A percentile compares a stretch with the other conserved stretches of the same genome.
Evolutionary conservation across 2,797 vertebrate species (phyloP).

Genomic region (Hapalemur alaotrensis): DNA sequence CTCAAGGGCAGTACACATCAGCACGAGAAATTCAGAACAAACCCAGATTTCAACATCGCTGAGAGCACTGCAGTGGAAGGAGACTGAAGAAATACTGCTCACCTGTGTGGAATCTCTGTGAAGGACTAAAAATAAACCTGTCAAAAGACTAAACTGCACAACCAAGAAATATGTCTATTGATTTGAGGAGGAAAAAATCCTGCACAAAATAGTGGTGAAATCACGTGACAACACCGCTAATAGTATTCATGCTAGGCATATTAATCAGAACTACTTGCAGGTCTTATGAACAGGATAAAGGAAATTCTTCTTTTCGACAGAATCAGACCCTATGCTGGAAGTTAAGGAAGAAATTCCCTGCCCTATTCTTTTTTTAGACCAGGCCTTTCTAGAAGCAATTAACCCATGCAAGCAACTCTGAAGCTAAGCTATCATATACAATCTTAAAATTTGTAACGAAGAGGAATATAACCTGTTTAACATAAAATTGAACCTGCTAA

Average conservation of each 20-base stretch:
- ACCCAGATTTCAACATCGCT: background rate
- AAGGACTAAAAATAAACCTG: slow-evolving; percentile 32
- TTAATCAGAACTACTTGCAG: background rate
- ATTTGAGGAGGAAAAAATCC: background rate
- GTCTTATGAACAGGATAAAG: background rate
- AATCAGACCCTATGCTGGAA: background rate
- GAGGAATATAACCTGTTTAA: background rate
- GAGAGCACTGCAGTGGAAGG: background rate
- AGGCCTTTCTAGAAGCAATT: background rate
- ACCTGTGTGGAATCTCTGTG: background rate
- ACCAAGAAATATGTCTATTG: background rate
- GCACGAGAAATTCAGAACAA: background rate
- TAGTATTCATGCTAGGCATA: background rate
- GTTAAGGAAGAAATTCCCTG: background rate
- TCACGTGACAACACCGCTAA: background rate
- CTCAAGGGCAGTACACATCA: background rate
- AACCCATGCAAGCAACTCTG: background rate
- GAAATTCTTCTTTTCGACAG: background rate
- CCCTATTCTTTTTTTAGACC: background rate
- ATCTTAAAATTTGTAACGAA: background rate
- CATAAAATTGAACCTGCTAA: background rate
- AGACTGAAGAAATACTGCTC: background rate
- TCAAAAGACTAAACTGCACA: background rate
- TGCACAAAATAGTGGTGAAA: background rate
- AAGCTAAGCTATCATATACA: background rate